Conservation (phyloP, 2,113 vertebrate species). For the Ochotona curzoniae region DNA sequence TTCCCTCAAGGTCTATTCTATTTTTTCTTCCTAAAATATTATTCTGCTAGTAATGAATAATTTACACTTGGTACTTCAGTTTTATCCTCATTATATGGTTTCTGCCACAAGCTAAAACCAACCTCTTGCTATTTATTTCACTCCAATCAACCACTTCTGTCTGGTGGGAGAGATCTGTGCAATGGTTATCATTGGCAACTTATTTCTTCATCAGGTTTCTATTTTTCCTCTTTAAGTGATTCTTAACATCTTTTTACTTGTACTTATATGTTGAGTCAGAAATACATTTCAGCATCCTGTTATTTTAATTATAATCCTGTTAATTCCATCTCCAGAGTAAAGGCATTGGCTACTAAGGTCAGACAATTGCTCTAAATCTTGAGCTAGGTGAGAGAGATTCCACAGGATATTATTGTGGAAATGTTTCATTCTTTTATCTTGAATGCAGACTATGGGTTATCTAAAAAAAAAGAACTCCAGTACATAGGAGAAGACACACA, state of each 20-base stretch:
- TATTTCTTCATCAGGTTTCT: not conserved
- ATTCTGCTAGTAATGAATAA: constrained; percentile 20
- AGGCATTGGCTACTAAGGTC: not conserved
- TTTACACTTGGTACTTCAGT: not conserved
- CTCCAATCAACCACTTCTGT: not conserved
- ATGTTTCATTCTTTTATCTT: not conserved
- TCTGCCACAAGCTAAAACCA: not conserved
- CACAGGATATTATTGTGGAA: not conserved
- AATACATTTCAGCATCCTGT: constrained; percentile 9
- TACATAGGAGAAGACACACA: not conserved
- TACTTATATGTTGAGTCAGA: constrained; percentile 1
- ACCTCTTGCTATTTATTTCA: not conserved
- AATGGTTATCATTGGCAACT: not conserved
- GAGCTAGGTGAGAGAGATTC: not conserved
- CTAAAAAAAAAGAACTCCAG: not conserved
- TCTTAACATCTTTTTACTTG: constrained; percentile 23
- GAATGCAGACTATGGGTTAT: constrained; percentile 42
- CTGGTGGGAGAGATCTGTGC: not conserved
- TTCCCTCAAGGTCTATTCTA: not conserved
- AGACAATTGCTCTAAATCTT: constrained; percentile 30
- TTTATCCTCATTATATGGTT: not conserved
- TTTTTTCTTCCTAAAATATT: constrained; percentile 10
- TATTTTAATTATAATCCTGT: constrained; percentile 46
- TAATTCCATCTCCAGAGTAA: constrained; percentile 28
- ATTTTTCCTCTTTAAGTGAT: constrained; percentile 3